Evolutionary conservation across 2,797 vertebrate species (phyloP).

Genomic region (Gephyroberyx darwinii): DNA sequence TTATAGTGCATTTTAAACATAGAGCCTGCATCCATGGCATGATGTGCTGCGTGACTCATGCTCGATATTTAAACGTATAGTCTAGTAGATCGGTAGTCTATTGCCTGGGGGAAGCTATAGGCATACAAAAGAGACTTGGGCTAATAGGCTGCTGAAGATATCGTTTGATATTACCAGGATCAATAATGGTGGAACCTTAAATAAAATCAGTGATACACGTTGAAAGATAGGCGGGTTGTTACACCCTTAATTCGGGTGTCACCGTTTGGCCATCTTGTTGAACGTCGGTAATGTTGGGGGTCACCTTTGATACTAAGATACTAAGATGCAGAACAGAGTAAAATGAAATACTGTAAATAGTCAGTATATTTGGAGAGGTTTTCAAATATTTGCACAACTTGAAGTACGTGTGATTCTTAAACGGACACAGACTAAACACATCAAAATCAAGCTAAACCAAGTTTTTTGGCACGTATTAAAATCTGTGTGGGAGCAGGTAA

Average conservation of each 20-base stretch:
- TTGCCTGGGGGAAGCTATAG: background rate
- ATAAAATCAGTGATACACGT: background rate
- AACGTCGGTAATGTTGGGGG: background rate
- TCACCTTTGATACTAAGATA: conserved; percentile 10
- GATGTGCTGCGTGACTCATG: conserved; percentile 1
- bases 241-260: background rate
- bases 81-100: background rate
- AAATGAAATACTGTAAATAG: background rate
- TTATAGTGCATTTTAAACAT: background rate
- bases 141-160: too few relatives aligned
- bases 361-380: background rate
- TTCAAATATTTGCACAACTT: background rate
- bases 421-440: too few relatives aligned
- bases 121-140: too few relatives aligned
- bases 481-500: background rate
- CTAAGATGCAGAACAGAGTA: background rate
- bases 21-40: conserved; percentile 13
- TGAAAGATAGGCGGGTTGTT: background rate
- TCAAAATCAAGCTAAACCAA: too few relatives aligned
- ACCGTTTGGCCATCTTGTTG: too few relatives aligned
- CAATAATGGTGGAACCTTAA: too few relatives aligned
- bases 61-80: background rate
- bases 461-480: too few relatives aligned
- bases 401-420: background rate
- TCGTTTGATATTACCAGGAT: too few relatives aligned